phyloP scores from a whole-genome alignment of 2,797 vertebrate genomes.

The Parotocinclus haroldoi region DNA sequence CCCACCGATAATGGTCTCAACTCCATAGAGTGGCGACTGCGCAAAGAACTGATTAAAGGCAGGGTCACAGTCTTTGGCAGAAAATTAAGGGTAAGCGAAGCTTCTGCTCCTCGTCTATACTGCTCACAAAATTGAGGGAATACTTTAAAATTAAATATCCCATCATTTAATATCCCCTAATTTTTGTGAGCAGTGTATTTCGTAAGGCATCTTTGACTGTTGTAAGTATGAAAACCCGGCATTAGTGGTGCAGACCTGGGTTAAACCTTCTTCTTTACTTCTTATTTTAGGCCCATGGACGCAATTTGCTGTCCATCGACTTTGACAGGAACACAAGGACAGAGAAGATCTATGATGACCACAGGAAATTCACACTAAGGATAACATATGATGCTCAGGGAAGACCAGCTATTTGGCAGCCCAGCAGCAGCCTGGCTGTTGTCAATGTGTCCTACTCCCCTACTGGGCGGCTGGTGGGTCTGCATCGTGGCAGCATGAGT shows the following conservation, averaged over 20 bases:
- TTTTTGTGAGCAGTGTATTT: too few relatives aligned
- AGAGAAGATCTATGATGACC: slow-evolving; percentile 98
- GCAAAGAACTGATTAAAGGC: slow-evolving; percentile 97
- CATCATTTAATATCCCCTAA: too few relatives aligned
- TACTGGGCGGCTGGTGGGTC: slow-evolving; percentile 87
- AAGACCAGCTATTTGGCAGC: slow-evolving; percentile 94
- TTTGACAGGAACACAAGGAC: slow-evolving; percentile 97
- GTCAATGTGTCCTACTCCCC: slow-evolving; percentile 95
- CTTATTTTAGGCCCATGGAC: slow-evolving; percentile 83
- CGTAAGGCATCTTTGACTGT: background rate
- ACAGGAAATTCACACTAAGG: slow-evolving; percentile 93
- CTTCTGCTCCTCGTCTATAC: too few relatives aligned
- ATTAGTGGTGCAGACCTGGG: too few relatives aligned
- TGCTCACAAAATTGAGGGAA: too few relatives aligned
- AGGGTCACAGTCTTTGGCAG: slow-evolving; percentile 96
- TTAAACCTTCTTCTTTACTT: background rate
- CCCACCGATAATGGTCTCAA: slow-evolving; percentile 97
- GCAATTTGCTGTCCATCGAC: slow-evolving; percentile 95
- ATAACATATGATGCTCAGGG: slow-evolving; percentile 98
- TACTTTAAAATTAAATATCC: too few relatives aligned
- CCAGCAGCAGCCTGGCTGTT: slow-evolving; percentile 93
- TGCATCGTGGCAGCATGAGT: slow-evolving; percentile 96
- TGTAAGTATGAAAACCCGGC: background rate
- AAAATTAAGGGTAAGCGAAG: slow-evolving; percentile 88
- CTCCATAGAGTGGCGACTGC: slow-evolving; percentile 97